Base-by-base conservation (phyloP, 2,797 vertebrate species). In the Cirrhinus molitorella region DNA sequence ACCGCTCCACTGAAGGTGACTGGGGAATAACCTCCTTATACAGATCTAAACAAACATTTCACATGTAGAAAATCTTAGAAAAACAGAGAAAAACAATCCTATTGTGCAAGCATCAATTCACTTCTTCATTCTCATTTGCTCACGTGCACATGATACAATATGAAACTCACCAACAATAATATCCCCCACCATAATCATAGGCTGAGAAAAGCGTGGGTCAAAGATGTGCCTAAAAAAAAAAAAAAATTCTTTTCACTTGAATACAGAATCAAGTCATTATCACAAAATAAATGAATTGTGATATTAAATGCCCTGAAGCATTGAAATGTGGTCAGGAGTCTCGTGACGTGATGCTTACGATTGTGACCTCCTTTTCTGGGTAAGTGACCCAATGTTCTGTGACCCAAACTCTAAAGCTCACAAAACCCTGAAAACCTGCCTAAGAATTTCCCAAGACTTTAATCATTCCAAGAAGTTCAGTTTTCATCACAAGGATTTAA, bases 1-100 rank as follows among this genome's bases (percentile, higher is more conserved):
- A 96, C 37, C 95, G 95, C 89, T 99, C 97, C 72, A 99, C 94
- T 40, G 98, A 53, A 0, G 95, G 65, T 2, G 98, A 99, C 89
- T 97, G 95, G 43, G 96, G 96, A 77, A 97, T 88, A 19, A 97
- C 93, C 19, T 96, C 93, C 63, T 92, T 90, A 91, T 99, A 99
- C 79, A 99, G 96, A 90, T 98, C 98, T 97, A 83, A 43, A 80
- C 21, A 75, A n/a, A n/a, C n/a, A n/a, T n/a, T n/a, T n/a, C 34
- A 31, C 12, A 72, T 11, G n/a, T 12, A 25, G 25, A 28, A 57
- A 28, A 28, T 3, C 3, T 57, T 31, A n/a, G 9, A 17, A 12
- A 34, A 51, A 8, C 4, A 14, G 0, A 8, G 19, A 73, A 14
- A 81, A 40, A 17, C 28, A 21, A 19, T 40, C 6, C 19, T 14